Base-by-base conservation (phyloP, 2,888 invertebrate genomes). In the Pteria penguin region DNA sequence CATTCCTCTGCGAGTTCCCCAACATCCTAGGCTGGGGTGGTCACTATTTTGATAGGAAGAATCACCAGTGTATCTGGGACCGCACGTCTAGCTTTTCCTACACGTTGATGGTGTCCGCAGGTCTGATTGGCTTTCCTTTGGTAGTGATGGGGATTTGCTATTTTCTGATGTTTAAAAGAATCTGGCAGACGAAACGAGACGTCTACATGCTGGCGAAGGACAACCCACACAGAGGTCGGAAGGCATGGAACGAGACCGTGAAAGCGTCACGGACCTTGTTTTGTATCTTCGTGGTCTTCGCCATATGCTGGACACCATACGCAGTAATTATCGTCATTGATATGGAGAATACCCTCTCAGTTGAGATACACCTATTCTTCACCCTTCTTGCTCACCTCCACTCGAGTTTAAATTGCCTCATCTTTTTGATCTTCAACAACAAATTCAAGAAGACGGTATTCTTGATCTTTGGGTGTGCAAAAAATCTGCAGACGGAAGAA, bases 21-120 rank as follows among this genome's bases (percentile, higher is more conserved):
- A 90, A 89, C 80, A 82, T 88, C 54, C 24, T 88, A 2, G 90
- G 88, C 4, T 88, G 88, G 88, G 88, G 89, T 1, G 88, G 82
- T 52, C 88, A 89, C 72, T 78, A 76, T 55, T 90, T 87, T 60
- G 90, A 90, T 82, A 36, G 75, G 67, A 89, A 90, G 76, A 87
- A 78, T 66, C 87, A 88, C 67, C 86, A 87, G 70, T 90, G 90
- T 75, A 86, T 89, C 57, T 89, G 90, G 90, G 87, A 90, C 70
- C 80, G 90, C n/a, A 87, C 87, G 1, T 82, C 83, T n/a, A 87
- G 84, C 54, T 77, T 86, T 45, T 83, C 86, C 33, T 90, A 90
- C 79, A 89, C 89, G 14, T 58, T 90, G 55, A 80, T 89, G 4
- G 87, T 90, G 1, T 78, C 87, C 0, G 75, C 84, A 4, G 84